Percentiles rank a stretch among this genome's conserved stretches.
Evolutionary conservation across 2,797 vertebrate species (phyloP).

Genomic region (Sorex maritimensis): DNA sequence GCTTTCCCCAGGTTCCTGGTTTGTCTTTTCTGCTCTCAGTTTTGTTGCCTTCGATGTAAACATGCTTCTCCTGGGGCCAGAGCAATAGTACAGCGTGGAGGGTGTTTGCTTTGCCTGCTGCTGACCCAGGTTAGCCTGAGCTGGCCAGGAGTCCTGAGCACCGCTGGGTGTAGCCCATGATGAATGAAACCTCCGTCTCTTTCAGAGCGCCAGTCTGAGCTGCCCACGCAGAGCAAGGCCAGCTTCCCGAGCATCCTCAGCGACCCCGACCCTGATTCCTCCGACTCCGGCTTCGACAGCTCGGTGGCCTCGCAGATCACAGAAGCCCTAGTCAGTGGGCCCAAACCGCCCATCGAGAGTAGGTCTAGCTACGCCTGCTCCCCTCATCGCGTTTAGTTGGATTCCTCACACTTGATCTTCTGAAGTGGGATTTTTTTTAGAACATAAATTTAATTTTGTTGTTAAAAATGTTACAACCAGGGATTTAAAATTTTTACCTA

Average conservation of each 20-base stretch:
- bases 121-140: too few relatives aligned
- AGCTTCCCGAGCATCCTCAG: constrained; percentile 99
- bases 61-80: too few relatives aligned
- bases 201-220: constrained; percentile 97
- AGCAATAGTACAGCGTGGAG: too few relatives aligned
- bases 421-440: constrained; percentile 45
- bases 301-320: constrained; percentile 99
- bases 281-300: constrained; percentile 98
- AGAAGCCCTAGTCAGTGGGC: constrained; percentile 97
- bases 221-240: constrained; percentile 99
- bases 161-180: too few relatives aligned
- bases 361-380: constrained; percentile 85
- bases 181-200: not conserved
- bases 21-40: too few relatives aligned
- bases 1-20: too few relatives aligned
- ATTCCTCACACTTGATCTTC: constrained; percentile 8
- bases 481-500: not conserved
- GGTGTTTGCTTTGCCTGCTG: too few relatives aligned
- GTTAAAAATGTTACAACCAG: too few relatives aligned
- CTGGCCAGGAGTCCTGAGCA: too few relatives aligned
- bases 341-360: constrained; percentile 98
- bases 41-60: too few relatives aligned
- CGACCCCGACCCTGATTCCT: constrained; percentile 98
- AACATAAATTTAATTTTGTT: constrained; percentile 27
- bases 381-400: constrained; percentile 35